phyloP scores from a whole-genome alignment of 2,888 invertebrate species.

The Tromatobia lineatoria region DNA sequence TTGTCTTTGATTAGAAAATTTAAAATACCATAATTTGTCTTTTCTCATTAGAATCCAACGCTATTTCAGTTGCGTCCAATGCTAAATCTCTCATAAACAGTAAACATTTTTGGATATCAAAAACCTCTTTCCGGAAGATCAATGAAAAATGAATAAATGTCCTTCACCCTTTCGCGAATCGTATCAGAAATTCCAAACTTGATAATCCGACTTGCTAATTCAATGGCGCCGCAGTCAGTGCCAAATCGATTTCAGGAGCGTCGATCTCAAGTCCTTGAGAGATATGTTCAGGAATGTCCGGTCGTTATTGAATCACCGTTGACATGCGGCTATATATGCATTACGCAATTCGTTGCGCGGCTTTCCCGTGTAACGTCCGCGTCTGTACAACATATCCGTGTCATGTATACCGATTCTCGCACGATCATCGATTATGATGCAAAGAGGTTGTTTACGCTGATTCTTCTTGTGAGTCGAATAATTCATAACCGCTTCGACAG shows the following conservation, averaged over 20 bases:
- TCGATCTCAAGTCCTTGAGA: conserved; percentile 36
- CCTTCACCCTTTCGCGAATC: neutral
- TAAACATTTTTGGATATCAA: too few relatives aligned
- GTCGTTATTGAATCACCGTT: conserved; percentile 51
- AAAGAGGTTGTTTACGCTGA: conserved; percentile 41
- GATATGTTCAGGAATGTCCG: conserved; percentile 49
- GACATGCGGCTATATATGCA: neutral
- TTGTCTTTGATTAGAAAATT: too few relatives aligned
- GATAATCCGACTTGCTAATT: neutral
- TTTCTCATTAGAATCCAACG: too few relatives aligned
- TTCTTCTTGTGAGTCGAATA: conserved; percentile 29
- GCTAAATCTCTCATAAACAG: too few relatives aligned
- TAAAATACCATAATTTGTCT: too few relatives aligned
- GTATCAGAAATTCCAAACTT: neutral
- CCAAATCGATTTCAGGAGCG: conserved; percentile 46
- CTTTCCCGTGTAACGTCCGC: neutral
- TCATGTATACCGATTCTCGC: conserved; percentile 9
- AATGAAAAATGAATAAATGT: too few relatives aligned
- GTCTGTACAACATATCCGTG: conserved; percentile 2
- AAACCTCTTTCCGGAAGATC: too few relatives aligned
- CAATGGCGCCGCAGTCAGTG: conserved; percentile 7
- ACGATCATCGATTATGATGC: conserved; percentile 39
- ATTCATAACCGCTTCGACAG: conserved; percentile 15
- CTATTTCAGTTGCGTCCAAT: too few relatives aligned
- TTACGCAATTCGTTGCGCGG: conserved; percentile 42